Evolutionary conservation across 2,797 vertebrate genomes (phyloP), one percentile per base, ranked within the genome.

Genomic region (Naso thynnoides): DNA sequence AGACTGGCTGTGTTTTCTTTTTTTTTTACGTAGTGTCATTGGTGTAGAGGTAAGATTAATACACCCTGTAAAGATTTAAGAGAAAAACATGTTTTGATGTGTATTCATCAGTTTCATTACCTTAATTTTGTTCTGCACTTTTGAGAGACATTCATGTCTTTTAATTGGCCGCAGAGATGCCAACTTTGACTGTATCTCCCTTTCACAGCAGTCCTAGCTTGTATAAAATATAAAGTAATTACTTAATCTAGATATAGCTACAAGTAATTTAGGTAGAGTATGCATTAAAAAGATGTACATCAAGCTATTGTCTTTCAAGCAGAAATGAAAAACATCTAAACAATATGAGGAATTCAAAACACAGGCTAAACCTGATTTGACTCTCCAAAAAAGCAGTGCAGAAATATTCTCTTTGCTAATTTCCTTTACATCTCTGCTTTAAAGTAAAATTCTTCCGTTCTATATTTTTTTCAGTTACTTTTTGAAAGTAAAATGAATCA

Each of bases 371-470:
- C 55, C 60, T 62, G 45, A 29, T 48, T 69, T 72, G 70, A 76
- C 62, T 76, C 15, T 0, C 36, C 48, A 23, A 69, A 65, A 78
- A 31, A 61, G n/a, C 21, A 55, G 3, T 23, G 42, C 27, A 53
- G 9, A 24, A 49, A 29, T 53, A 45, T 52, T 18, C 47, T 48
- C 53, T 76, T 73, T 3, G 50, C 16, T 66, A 24, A 42, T 58
- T 58, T n/a, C n/a, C n/a, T n/a, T 23, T 71, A 38, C 31, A 58
- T 57, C 58, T 18, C 24, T 6, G 33, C 27, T 60, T 48, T 39
- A 58, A 79, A 79, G 38, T 63, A 14, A 23, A 59, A 64, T 48
- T 61, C 53, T 55, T 65, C 10, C 10, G 29, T 42, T 42, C n/a
- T 41, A 38, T 23, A 38, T 16, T 23, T 57, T 10, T 7, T 38